These are phyloP conservation scores for Junonia oenone DNA, from an alignment of 2,888 invertebrate species.

Conservation along the genomic window DNA sequence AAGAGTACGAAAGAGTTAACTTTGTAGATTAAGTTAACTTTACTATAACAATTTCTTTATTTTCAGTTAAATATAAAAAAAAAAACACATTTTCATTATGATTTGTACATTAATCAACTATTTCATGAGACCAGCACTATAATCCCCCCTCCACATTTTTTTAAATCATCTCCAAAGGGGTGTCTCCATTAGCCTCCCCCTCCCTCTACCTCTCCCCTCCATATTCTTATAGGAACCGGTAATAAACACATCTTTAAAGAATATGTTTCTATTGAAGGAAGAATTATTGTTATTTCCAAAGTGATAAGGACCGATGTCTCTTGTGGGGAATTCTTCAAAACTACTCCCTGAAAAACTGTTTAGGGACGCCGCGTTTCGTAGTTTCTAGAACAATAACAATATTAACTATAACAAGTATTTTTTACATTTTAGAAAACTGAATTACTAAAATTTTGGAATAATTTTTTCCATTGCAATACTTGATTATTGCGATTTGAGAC, in stretches of 20 bases:
- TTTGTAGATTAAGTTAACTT: too few species aligned
- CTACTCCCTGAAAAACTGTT: conserved; percentile 11
- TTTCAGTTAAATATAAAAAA: too few species aligned
- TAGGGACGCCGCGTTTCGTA: neutral
- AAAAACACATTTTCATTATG: too few species aligned
- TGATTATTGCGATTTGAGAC: too few species aligned
- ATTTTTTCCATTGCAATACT: too few species aligned
- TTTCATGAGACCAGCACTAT: neutral
- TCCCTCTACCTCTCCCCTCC: neutral
- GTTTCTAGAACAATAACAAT: neutral
- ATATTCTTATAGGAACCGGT: conserved; percentile 30
- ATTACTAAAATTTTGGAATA: too few species aligned
- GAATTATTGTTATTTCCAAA: neutral
- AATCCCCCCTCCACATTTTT: neutral
- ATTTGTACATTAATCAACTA: too few species aligned
- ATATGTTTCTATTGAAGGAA: neutral
- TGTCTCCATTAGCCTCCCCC: conserved; percentile 3
- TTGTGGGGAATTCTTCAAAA: conserved; percentile 32
- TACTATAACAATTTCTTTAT: too few species aligned
- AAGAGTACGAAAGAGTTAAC: too few species aligned
- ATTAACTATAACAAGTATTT: too few species aligned
- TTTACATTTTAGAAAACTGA: too few species aligned
- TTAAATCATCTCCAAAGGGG: neutral
- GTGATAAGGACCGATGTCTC: conserved; percentile 25
- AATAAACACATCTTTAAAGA: conserved; percentile 27